Evolutionary conservation across 64 coral and sea anemone species (phyloP).

Genomic region (Anthopleura sola): DNA sequence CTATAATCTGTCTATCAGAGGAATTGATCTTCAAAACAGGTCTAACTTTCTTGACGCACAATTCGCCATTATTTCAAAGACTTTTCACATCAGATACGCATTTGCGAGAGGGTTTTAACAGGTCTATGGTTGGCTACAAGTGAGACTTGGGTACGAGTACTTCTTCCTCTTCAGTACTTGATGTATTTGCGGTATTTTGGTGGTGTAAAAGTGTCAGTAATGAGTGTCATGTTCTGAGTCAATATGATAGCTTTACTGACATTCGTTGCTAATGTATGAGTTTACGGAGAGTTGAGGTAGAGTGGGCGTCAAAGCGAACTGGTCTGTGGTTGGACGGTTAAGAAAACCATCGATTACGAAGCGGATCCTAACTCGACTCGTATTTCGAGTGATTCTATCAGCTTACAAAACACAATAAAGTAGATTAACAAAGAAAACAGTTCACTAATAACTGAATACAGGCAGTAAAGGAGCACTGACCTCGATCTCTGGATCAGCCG

Average conservation of each 20-base stretch:
- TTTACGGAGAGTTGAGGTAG: not conserved
- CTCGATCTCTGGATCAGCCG: not conserved
- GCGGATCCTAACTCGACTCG: not conserved
- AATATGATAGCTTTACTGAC: not conserved
- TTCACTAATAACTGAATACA: not conserved
- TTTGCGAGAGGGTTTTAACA: not conserved
- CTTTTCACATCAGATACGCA: too few species aligned
- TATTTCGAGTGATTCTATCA: constrained; percentile 1
- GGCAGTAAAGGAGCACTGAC: not conserved
- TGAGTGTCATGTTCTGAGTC: not conserved
- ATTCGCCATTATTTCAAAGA: not conserved
- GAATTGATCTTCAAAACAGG: not conserved
- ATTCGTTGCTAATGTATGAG: not conserved
- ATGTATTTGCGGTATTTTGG: not conserved
- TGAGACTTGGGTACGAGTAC: not conserved
- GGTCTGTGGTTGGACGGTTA: not conserved
- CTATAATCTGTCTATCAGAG: not conserved
- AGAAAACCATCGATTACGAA: not conserved
- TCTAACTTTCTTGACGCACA: not conserved
- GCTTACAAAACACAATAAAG: not conserved
- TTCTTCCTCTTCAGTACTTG: not conserved
- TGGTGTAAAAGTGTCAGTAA: not conserved
- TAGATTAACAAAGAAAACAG: constrained; percentile 7
- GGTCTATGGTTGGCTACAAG: not conserved
- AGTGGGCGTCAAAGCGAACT: not conserved